These are phyloP conservation scores for Trypoxylon attenuatum DNA, from an alignment of 2,888 invertebrate species.

Conservation along the genomic window DNA sequence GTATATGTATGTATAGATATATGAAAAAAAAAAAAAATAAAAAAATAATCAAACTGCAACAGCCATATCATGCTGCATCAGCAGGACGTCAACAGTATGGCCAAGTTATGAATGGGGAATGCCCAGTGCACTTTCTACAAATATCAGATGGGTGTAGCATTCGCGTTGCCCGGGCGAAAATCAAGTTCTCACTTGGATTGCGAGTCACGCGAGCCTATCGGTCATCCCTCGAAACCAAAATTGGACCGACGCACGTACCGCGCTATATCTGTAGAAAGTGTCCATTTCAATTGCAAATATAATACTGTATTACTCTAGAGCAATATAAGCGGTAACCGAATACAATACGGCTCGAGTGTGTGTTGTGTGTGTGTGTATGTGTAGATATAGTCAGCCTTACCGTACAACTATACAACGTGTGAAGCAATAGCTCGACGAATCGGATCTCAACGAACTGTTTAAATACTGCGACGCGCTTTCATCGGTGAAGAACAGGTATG, in stretches of 20 bases:
- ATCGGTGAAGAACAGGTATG: no score
- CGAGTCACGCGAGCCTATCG: neutral
- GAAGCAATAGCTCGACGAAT: conserved; percentile 12
- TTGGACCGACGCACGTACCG: neutral
- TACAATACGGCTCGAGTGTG: conserved; percentile 14
- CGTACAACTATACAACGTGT: conserved; percentile 28
- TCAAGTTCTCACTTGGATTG: conserved; percentile 1
- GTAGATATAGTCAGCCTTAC: conserved; percentile 37
- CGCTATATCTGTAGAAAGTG: conserved; percentile 33
- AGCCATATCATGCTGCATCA: conserved; percentile 44
- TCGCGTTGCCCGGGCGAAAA: neutral
- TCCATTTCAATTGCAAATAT: conserved; percentile 7
- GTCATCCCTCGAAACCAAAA: neutral
- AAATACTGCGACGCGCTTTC: no score
- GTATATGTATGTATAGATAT: conserved; percentile 2
- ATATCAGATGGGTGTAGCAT: neutral
- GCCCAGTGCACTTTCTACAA: conserved; percentile 22
- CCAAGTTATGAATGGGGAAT: conserved; percentile 12
- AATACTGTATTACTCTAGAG: conserved; percentile 33
- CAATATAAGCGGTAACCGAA: conserved; percentile 29
- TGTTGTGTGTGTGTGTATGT: conserved; percentile 1
- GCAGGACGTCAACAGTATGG: conserved; percentile 44
- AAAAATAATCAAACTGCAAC: conserved; percentile 25
- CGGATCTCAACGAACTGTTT: no score
- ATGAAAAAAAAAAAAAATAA: no score